Percentiles rank a stretch among this genome's conserved stretches.
These are phyloP conservation scores for Callopanchax toddi DNA, from an alignment of 2,113 vertebrate species.

Conservation along the genomic window DNA sequence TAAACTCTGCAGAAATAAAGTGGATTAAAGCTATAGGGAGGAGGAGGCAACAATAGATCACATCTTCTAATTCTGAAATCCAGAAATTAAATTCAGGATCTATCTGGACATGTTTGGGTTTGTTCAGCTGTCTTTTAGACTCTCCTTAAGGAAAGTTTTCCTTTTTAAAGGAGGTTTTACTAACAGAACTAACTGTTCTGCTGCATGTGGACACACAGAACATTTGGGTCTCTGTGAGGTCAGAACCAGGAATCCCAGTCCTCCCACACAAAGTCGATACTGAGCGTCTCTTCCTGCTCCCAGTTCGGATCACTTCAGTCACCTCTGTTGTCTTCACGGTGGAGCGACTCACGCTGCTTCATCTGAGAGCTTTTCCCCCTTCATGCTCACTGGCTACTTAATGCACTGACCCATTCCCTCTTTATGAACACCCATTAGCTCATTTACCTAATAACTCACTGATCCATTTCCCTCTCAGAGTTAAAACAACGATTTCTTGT, in stretches of 20 bases:
- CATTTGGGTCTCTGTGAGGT: constrained; percentile 26
- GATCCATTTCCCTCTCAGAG: constrained; percentile 31
- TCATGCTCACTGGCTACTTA: constrained; percentile 42
- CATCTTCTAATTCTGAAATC: no score
- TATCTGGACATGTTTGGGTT: no score
- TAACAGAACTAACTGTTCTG: neutral
- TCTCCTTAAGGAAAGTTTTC: no score
- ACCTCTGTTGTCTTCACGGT: constrained; percentile 25
- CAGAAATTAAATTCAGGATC: constrained; percentile 30
- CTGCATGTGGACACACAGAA: constrained; percentile 3
- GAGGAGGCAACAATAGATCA: no score
- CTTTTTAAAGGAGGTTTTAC: neutral
- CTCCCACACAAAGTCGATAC: constrained; percentile 40
- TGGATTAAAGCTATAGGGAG: no score
- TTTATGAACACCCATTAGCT: constrained; percentile 48
- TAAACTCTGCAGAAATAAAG: no score
- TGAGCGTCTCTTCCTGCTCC: constrained; percentile 6
- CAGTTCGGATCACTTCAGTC: constrained; percentile 25
- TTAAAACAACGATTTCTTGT: constrained; percentile 41
- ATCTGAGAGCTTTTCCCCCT: constrained; percentile 42
- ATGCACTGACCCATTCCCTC: constrained; percentile 53
- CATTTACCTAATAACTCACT: constrained; percentile 40
- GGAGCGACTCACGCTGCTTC: constrained; percentile 33
- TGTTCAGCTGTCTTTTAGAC: no score
- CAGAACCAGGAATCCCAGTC: constrained; percentile 29